Base-by-base conservation (phyloP, 2,888 invertebrate species). In the Pogonocherus hispidulus region DNA sequence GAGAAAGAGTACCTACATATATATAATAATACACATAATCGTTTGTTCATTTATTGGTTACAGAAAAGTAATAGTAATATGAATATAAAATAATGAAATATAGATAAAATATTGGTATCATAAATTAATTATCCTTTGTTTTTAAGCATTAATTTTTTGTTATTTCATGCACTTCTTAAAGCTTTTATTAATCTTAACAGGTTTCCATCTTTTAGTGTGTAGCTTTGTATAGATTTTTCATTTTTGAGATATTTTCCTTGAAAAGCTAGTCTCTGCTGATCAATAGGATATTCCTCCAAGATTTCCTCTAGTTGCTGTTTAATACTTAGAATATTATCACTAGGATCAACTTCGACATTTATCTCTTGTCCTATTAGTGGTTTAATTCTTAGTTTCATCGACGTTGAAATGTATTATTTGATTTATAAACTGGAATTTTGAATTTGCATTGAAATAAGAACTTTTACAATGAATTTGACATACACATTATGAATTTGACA, bases 161-260 rank as follows among this genome's bases (percentile, higher is more conserved):
- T 2, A 14, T 19, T 16, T 63, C 56, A 72, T 46, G 66, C 67
- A 69, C 75, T 76, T 66, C 78, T 63, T 44, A 78, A 41, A 8
- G 78, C 75, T 69, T 76, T 76, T 22, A 76, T 66, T 66, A 78
- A 63, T 49, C 74, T 68, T 18, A 78, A 20, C 11, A 63, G 22
- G 9, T 67, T 55, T 20, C 78, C 78, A 66, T 75, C 71, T 64
- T 76, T 78, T 20, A 78, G 64, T 44, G 66, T 66, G 63, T 76
- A 76, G 64, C 69, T 75, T 32, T 72, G 69, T 6, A 78, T 49
- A n/a, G 76, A 72, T 69, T 74, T 75, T 14, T 73, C 67, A 66
- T 72, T 66, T 63, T 72, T 74, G 22, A 77, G 62, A 64, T 69
- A 70, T 64, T 70, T 73, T 32, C 75, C 74, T 57, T 62, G 54